Base-by-base conservation (phyloP, 2,888 invertebrate species). In the Boloria selene region DNA sequence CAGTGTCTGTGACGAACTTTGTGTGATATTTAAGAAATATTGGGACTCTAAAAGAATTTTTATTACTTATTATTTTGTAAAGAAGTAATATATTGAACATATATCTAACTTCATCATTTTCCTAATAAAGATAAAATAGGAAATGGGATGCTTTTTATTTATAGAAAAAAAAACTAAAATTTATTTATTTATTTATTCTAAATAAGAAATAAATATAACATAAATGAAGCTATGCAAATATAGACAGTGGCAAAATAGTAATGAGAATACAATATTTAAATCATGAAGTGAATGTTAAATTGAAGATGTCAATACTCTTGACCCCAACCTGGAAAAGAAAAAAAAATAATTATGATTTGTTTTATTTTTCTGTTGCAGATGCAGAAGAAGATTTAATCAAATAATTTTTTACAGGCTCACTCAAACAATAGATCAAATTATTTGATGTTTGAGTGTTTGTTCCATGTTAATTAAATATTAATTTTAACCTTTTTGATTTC, bases 401-500 rank as follows among this genome's bases (percentile, higher is more conserved):
- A 72, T 73, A 68, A 1, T 85, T 74, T 74, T 64, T 90, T 90
- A 81, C 89, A 89, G 90, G 81, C 72, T 77, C 84, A 76, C 87
- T 88, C 88, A 88, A 84, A 86, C 84, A 71, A 69, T 45, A 71
- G 52, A 70, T 72, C 73, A 78, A 77, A 76, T 71, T 42, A 67
- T 61, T 82, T 76, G 72, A 68, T 70, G 87, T 92, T 88, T 91
- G 88, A 79, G 90, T 90, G 87, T 90, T 87, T 90, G 81, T 63
- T 76, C 73, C 76, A 72, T 74, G 75, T 78, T 75, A 78, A 79
- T 74, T 70, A 72, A 75, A 78, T 84, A 82, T 78, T 88, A 81
- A 70, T 90, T 75, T 77, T 90, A 82, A 92, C 92, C 92, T 90
- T 91, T 93, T 85, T 92, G 89, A 83, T 91, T 93, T 92, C 88